Evolutionary conservation across 2,113 vertebrate genomes (phyloP), one percentile per base, ranked within the genome.

Genomic region (Pelecanoides urinatrix): DNA sequence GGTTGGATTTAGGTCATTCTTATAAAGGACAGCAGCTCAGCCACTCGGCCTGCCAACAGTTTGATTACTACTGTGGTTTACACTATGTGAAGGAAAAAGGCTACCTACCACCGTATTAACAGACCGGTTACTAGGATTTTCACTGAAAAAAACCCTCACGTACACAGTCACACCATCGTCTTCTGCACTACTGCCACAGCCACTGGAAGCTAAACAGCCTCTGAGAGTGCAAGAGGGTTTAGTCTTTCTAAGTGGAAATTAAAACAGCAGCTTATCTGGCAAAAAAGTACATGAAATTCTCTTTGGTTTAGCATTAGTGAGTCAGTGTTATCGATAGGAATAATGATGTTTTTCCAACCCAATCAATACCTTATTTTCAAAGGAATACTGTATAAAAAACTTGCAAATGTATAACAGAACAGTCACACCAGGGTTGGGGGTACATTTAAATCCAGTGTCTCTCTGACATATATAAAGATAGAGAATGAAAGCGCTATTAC

Each of bases 1-100:
- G 34, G 75, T 11, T 87, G 95, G 77, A 96, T 95, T 93, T 94
- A 94, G 87, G 90, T 93, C 73, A 13, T 85, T 85, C 92, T 74
- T 78, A 17, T n/a, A 58, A 95, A 90, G 38, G 90, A 67, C 52
- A 71, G 90, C 94, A 86, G 86, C 75, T 92, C 88, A 40, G 67
- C 50, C 42, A 6, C 32, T 38, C 70, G n/a, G 70, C 61, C 72
- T 25, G 76, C 84, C 68, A 72, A 22, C 15, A 20, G 44, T 68
- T 29, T 9, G 49, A 68, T 75, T 72, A 30, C 62, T 10, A 14
- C 45, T 42, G 67, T 5, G 0, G 42, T 36, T 56, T 44, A 52
- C 40, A 22, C 36, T 0, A 15, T 0, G 13, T 3, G 68, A 70
- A 84, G 75, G 50, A 38, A 91, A 81, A 89, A 72, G 18, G 34